phyloP scores from a whole-genome alignment of 1,140 invertebrate genomes.

The Rhagoletis pomonella region DNA sequence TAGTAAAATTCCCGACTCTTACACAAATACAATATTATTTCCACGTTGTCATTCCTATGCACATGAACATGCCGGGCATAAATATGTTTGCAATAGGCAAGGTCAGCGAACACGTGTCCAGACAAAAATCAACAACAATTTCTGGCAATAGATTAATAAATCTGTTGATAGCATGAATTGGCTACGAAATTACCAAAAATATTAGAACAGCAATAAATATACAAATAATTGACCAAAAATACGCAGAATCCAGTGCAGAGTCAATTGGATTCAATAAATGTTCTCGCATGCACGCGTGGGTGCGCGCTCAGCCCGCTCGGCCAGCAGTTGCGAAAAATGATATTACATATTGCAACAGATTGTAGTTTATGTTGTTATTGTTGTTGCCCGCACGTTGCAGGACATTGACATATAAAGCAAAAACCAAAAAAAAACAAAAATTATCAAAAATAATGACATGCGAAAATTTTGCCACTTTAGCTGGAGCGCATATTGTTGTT shows the following conservation, averaged over 20 bases:
- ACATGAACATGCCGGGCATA: background rate
- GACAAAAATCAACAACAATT: background rate
- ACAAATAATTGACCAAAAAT: slow-evolving; percentile 3
- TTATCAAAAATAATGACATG: background rate
- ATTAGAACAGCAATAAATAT: background rate
- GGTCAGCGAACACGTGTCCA: background rate
- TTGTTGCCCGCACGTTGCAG: slow-evolving; percentile 3
- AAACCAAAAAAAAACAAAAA: background rate
- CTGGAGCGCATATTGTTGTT: background rate
- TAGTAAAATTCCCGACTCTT: too few species aligned
- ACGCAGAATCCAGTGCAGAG: background rate
- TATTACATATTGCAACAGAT: slow-evolving; percentile 22
- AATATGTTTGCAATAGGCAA: background rate
- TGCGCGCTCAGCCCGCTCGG: background rate
- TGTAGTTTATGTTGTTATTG: background rate
- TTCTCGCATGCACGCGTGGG: background rate
- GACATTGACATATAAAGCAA: slow-evolving; percentile 25
- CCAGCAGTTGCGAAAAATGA: background rate
- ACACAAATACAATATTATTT: too few species aligned
- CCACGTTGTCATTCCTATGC: too few species aligned
- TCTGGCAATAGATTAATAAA: slow-evolving; percentile 13
- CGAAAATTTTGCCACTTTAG: background rate
- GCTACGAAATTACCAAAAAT: background rate
- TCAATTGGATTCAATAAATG: background rate
- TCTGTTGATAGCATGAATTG: background rate